These are phyloP conservation scores for Manis javanica DNA, from an alignment of 2,797 vertebrate species.

Conservation along the genomic window DNA sequence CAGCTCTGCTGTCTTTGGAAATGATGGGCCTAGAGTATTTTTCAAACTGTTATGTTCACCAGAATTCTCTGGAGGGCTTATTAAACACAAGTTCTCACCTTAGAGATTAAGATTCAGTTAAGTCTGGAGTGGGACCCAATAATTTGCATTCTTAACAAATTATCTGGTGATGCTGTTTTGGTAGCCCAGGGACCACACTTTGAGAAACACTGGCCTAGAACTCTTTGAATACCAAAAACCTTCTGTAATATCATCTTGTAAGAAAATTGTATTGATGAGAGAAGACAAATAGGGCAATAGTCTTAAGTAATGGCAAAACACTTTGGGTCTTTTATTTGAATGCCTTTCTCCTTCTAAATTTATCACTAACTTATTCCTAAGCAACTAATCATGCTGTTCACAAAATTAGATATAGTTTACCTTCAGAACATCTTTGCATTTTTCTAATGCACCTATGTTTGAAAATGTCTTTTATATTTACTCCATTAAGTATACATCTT, in stretches of 20 bases:
- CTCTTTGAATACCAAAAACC: conserved; percentile 2
- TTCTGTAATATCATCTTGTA: neutral
- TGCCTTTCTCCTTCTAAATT: conserved; percentile 54
- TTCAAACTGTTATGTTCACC: conserved; percentile 13
- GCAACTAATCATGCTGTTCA: conserved; percentile 72
- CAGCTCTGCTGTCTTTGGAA: neutral
- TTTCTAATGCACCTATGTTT: conserved; percentile 70
- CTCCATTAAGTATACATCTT: conserved; percentile 54
- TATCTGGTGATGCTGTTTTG: conserved; percentile 8
- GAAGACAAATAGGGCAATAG: neutral
- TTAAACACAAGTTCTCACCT: conserved; percentile 12
- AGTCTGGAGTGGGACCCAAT: neutral
- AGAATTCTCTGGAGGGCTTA: neutral
- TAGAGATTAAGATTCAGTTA: neutral
- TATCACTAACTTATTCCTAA: conserved; percentile 65
- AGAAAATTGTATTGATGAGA: neutral
- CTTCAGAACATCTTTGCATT: conserved; percentile 78
- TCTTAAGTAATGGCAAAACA: neutral
- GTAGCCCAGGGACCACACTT: conserved; percentile 28
- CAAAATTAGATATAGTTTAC: conserved; percentile 71
- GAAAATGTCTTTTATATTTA: conserved; percentile 72
- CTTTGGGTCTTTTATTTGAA: neutral
- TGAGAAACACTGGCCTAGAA: neutral
- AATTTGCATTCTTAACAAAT: conserved; percentile 59
- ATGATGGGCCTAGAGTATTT: neutral